Evolutionary conservation across 1,140 invertebrate genomes (phyloP), one percentile per base, ranked within the genome.

Genomic region (Orius laevigatus): DNA sequence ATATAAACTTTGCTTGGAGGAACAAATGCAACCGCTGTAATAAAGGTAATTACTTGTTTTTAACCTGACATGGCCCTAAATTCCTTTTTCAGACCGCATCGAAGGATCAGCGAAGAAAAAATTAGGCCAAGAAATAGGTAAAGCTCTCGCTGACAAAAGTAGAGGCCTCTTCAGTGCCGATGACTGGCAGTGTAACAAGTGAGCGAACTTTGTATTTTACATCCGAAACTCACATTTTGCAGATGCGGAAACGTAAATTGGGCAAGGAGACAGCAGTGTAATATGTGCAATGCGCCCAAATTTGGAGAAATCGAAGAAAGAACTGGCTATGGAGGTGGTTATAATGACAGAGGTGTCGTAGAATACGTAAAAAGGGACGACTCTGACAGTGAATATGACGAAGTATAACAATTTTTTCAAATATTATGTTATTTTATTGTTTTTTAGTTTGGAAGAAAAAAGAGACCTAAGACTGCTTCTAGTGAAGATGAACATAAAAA

Each of bases 161-260:
- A 79, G 92, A 58, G 96, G 96, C 11, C 71, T 99, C n/a, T 89
- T 89, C 62, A 90, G 88, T 69, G 94, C 95, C 45, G 94, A 98
- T 66, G 95, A 99, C 65, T 99, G 96, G 96, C 89, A 96, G 62
- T 99, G 96, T 64, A 92, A 85, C 65, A 96, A 96, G 74, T 79
- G 31, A 16, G 16, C 25, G 25, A 25, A 3, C 8, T 25, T 25
- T 10, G 10, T 4, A n/a, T 38, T 5, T 38, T 38, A 15, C 11
- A 4, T 34, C 33, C n/a, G 33, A 34, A 8, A 10, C 36, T 38
- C 15, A 38, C 15, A 3, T 38, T 12, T 3, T 4, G 18, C n/a
- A 45, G 43, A 39, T 99, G 95, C 70, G 93, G 91, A 1, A 99
- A 99, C 67, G 94, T 99, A 2, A 99, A 99, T 64, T 99, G 96